Conservation (phyloP, 2,113 vertebrate genomes). For the Lamprotornis superbus region DNA sequence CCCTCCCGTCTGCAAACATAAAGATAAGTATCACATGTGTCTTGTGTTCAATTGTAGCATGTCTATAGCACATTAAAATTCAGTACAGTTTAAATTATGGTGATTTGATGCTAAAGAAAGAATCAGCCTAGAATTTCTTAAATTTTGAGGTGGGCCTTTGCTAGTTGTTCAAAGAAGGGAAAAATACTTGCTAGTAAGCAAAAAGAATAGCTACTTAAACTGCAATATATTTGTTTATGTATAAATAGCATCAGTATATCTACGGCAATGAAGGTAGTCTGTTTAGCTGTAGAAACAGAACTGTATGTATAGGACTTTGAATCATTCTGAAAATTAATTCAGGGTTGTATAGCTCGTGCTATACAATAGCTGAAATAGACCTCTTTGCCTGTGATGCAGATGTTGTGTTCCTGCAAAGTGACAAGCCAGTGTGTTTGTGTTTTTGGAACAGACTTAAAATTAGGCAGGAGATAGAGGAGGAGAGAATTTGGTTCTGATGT, state of each 20-base stretch:
- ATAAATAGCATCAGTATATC: neutral
- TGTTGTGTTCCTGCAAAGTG: neutral
- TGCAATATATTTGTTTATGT: neutral
- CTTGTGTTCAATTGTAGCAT: neutral
- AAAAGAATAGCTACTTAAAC: neutral
- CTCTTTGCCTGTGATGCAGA: neutral
- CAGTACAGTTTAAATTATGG: neutral
- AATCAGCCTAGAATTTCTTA: neutral
- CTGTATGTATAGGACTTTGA: neutral
- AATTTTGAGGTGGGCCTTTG: neutral
- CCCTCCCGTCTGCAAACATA: accelerated
- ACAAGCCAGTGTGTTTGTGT: neutral
- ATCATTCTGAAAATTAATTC: neutral
- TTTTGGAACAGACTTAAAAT: neutral
- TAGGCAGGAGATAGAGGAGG: neutral
- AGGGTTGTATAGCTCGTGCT: neutral
- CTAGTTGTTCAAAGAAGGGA: neutral
- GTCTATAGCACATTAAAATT: neutral
- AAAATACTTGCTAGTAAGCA: neutral
- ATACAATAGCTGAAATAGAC: neutral
- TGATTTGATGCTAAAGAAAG: neutral
- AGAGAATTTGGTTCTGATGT: neutral
- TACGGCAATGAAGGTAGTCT: neutral
- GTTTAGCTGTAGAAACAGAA: neutral
- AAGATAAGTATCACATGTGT: neutral